Percentiles rank a stretch among this genome's conserved stretches.
These are phyloP conservation scores for Callyntrura sp. DNA, from an alignment of 2,888 invertebrate species.

Conservation along the genomic window DNA sequence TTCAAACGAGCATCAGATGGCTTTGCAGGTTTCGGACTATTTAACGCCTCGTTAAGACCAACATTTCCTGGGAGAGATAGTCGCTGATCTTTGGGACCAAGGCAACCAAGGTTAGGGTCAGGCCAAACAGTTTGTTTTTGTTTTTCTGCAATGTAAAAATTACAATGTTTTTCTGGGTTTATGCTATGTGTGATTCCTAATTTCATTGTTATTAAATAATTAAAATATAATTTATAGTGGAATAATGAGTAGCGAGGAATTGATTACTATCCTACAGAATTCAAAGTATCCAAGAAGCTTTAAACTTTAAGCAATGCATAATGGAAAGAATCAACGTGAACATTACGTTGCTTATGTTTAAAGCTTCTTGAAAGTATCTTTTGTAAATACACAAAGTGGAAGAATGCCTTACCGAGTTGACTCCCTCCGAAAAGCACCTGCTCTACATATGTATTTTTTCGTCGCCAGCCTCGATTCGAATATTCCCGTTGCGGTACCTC, in stretches of 20 bases:
- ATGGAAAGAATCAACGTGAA: too few species aligned
- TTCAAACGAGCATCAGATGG: constrained; percentile 80
- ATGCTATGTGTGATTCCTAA: too few species aligned
- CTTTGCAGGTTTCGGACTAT: constrained; percentile 53
- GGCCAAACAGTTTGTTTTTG: constrained; percentile 80
- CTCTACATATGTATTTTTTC: constrained; percentile 83
- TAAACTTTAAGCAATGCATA: too few species aligned
- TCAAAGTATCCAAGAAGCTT: too few species aligned
- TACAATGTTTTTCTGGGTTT: constrained; percentile 63
- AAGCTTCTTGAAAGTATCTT: too few species aligned
- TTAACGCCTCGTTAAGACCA: constrained; percentile 87
- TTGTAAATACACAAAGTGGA: too few species aligned
- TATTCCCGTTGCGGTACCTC: constrained; percentile 75
- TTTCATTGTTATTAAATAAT: too few species aligned
- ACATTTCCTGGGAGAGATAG: constrained; percentile 90
- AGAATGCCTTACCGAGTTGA: constrained; percentile 82
- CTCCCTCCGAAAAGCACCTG: constrained; percentile 81
- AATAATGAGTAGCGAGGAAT: too few species aligned
- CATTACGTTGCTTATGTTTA: too few species aligned
- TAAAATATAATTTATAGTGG: too few species aligned
- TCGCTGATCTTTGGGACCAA: constrained; percentile 89
- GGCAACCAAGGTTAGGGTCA: constrained; percentile 89
- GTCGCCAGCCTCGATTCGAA: constrained; percentile 82
- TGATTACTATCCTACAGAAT: too few species aligned
- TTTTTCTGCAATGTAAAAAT: constrained; percentile 63